Evolutionary conservation across 1,140 invertebrate genomes (phyloP), one percentile per base, ranked within the genome.

Genomic region (Drosophila lowei): DNA sequence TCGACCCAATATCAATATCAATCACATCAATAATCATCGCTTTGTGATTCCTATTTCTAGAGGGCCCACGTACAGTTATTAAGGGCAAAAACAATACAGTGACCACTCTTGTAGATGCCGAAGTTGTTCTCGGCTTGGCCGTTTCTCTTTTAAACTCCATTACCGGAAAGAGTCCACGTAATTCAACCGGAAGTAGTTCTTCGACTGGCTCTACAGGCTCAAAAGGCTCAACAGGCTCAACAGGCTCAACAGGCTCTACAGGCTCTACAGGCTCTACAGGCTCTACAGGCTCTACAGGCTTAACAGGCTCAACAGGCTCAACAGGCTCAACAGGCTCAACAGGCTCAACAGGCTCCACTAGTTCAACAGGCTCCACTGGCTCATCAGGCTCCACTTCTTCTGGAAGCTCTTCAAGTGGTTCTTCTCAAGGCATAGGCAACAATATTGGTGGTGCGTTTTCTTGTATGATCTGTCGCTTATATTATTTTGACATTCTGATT

Each of bases 381-480:
- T 49, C 57, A 7, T 16, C 18, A 28, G 57, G 56, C 11, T 47
- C 44, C 13, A 47, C 30, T 5, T 25, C 23, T 25, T 25, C 23
- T 6, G 13, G 50, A 4, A 7, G 21, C 13, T 30, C 21, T 50
- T 8, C 44, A 2, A 21, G 8, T 21, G n/a, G n/a, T 38, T 52
- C 49, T 2, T n/a, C 50, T 18, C 18, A 28, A 16, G 15, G 25
- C n/a, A 48, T 55, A 11, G 61, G 61, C 15, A 63, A 63, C 25
- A 0, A 30, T 7, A n/a, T 47, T 6, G 38, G 0, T 1, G 4
- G 56, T 58, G 38, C 47, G 56, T 48, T 44, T 9, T 11, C 34
- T 11, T 5, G 34, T 16, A 8, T 7, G 6, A 3, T 11, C 38
- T 34, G 2, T 6, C 16, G 6, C n/a, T 11, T 6, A 6, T 8